These are phyloP conservation scores for Alviniconcha strummeri DNA, from an alignment of 2,888 invertebrate species.

Conservation along the genomic window DNA sequence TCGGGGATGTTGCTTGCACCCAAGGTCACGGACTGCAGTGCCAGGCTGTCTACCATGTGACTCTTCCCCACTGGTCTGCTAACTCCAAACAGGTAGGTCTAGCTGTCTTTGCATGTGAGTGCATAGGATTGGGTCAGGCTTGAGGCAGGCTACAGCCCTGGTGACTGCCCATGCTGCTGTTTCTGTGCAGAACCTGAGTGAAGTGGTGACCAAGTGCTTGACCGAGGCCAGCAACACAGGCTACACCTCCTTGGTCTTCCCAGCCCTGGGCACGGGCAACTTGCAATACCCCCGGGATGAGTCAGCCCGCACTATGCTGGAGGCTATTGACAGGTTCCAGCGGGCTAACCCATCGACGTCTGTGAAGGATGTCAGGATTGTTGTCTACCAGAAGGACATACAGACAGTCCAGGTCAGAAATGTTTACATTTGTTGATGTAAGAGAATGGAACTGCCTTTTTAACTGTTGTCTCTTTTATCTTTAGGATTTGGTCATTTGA, in stretches of 20 bases:
- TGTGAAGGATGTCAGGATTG: too few relatives aligned
- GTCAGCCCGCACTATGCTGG: constrained; percentile 55
- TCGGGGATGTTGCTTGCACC: too few relatives aligned
- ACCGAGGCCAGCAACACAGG: constrained; percentile 45
- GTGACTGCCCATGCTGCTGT: too few relatives aligned
- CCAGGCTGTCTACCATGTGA: background rate
- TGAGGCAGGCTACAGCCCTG: too few relatives aligned
- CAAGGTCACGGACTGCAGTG: background rate
- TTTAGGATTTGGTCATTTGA: too few relatives aligned
- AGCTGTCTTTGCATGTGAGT: background rate
- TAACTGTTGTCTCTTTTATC: too few relatives aligned
- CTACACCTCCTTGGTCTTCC: constrained; percentile 55
- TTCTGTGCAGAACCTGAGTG: constrained; percentile 33
- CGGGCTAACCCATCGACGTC: constrained; percentile 40
- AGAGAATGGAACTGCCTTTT: too few relatives aligned
- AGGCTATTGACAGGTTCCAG: constrained; percentile 52
- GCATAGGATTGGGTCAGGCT: too few relatives aligned
- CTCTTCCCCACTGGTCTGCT: background rate
- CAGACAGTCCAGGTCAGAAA: too few relatives aligned
- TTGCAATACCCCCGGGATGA: constrained; percentile 56
- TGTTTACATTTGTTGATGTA: too few relatives aligned
- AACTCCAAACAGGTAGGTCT: background rate
- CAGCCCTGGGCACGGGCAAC: constrained; percentile 62
- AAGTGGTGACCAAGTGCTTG: constrained; percentile 51
- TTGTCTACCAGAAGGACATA: too few relatives aligned